Conservation (phyloP, 2,888 invertebrate genomes). For the Epinotia brunnichana region DNA sequence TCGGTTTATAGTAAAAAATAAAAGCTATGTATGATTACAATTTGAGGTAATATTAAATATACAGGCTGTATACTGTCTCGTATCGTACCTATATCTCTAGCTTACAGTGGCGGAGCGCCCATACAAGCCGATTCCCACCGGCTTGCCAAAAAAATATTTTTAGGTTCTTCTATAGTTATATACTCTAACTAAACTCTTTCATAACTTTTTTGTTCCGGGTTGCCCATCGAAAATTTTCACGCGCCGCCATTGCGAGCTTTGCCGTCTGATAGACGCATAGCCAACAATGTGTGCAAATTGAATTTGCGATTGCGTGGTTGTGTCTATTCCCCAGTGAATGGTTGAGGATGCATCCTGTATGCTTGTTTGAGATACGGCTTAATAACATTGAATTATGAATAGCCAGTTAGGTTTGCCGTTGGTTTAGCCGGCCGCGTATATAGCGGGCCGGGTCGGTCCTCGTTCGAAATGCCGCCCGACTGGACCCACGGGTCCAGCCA, state of each 20-base stretch:
- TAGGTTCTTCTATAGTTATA: too few relatives aligned
- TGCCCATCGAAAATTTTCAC: too few relatives aligned
- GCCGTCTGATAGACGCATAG: background rate
- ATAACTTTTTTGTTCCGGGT: too few relatives aligned
- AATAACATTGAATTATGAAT: constrained; percentile 51
- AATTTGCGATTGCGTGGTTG: constrained; percentile 11
- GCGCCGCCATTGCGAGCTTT: too few relatives aligned
- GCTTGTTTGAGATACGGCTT: constrained; percentile 35
- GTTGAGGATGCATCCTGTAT: constrained; percentile 10
- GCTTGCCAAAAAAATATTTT: too few relatives aligned
- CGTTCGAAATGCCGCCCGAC: constrained; percentile 66
- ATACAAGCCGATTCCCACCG: too few relatives aligned
- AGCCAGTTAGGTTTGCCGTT: constrained; percentile 43
- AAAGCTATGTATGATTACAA: too few relatives aligned
- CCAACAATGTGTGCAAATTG: constrained; percentile 5
- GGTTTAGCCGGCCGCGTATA: constrained; percentile 46
- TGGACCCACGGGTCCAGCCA: constrained; percentile 58
- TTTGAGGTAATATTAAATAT: too few relatives aligned
- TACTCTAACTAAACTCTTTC: too few relatives aligned
- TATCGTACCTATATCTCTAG: background rate
- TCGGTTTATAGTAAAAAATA: too few relatives aligned
- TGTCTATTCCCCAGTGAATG: constrained; percentile 17
- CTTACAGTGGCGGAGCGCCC: too few relatives aligned
- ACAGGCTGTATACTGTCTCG: too few relatives aligned
- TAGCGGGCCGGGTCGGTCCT: constrained; percentile 58